These are phyloP conservation scores for Umimayanthus chanpuru DNA, from an alignment of 92 coral and sea anemone genomes.

Conservation along the genomic window DNA sequence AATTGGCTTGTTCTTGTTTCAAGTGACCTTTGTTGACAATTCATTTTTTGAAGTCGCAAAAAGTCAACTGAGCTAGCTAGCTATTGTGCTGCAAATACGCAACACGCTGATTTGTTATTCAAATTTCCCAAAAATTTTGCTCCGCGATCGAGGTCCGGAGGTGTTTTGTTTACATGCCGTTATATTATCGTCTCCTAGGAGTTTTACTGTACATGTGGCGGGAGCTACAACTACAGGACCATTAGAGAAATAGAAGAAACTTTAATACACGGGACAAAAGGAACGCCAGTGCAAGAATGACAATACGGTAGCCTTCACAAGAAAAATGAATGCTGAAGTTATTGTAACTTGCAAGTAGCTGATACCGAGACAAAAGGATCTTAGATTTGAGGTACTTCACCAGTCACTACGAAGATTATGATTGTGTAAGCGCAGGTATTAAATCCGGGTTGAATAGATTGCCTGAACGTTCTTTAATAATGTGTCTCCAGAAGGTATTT, in stretches of 20 bases:
- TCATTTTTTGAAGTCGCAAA: neutral
- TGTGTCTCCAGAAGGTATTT: neutral
- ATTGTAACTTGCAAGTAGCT: neutral
- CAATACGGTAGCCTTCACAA: neutral
- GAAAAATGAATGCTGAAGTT: neutral
- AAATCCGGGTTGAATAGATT: neutral
- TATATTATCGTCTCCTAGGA: conserved; percentile 12
- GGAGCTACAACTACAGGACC: neutral
- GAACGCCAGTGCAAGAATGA: neutral
- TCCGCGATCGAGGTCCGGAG: neutral
- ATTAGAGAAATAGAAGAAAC: no score
- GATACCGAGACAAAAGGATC: neutral
- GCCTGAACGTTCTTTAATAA: neutral
- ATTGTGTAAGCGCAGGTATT: neutral
- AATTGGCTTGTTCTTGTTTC: conserved; percentile 1
- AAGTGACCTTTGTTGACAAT: conserved; percentile 17
- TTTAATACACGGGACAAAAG: neutral
- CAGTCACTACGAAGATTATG: neutral
- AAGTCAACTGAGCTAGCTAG: neutral
- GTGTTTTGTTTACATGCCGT: neutral
- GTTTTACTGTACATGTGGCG: neutral
- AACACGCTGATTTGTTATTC: neutral
- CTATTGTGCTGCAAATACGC: conserved; percentile 12
- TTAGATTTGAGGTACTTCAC: neutral
- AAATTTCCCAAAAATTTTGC: neutral